Evolutionary conservation across 1,140 invertebrate species (phyloP).

Genomic region (Tachypleus tridentatus): DNA sequence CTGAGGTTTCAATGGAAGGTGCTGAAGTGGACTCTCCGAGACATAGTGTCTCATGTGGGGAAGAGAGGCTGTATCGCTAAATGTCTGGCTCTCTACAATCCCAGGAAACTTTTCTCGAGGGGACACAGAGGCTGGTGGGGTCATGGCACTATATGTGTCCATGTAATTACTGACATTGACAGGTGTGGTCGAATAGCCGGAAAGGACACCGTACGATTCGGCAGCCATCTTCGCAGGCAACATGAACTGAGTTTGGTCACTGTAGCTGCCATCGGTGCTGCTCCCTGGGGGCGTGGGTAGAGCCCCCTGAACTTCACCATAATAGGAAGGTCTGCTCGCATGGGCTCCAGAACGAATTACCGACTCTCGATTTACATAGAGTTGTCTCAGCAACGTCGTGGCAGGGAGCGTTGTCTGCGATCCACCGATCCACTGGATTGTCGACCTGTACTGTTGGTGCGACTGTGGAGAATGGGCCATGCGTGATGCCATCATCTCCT

Average conservation of each 20-base stretch:
- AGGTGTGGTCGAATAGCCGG: conserved; percentile 15
- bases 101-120: conserved; percentile 64
- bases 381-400: conserved; percentile 11
- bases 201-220: conserved; percentile 22
- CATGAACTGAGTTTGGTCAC: conserved; percentile 32
- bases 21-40: conserved; percentile 41
- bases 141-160: conserved; percentile 64
- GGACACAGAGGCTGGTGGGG: conserved; percentile 85
- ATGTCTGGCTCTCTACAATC: conserved; percentile 39
- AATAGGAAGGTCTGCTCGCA: conserved; percentile 23
- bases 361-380: conserved; percentile 21
- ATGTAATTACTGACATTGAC: conserved; percentile 14
- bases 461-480: not conserved
- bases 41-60: conserved; percentile 17
- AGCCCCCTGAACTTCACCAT: conserved; percentile 43
- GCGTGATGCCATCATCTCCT: not conserved
- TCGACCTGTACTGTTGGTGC: conserved; percentile 44
- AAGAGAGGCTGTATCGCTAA: conserved; percentile 17
- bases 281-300: conserved; percentile 63
- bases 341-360: conserved; percentile 45
- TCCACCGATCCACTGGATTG: conserved; percentile 30
- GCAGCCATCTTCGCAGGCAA: conserved; percentile 10
- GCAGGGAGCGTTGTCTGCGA: conserved; percentile 17
- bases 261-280: not conserved
- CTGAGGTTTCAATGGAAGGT: conserved; percentile 77